phyloP scores from a whole-genome alignment of 2,113 vertebrate genomes.

The Laticauda colubrina region DNA sequence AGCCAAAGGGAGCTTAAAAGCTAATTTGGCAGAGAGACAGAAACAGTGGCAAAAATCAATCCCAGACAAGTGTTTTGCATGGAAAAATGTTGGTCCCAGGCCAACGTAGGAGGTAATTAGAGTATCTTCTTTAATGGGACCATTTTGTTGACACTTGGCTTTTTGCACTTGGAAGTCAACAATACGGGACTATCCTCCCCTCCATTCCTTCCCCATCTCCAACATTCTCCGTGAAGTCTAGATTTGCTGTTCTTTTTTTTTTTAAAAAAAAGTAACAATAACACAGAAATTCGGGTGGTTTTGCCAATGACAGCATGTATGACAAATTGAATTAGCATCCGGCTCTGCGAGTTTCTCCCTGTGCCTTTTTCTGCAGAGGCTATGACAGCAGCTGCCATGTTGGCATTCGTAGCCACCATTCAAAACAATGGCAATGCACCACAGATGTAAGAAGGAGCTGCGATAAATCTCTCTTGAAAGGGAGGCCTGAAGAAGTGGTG shows the following conservation, averaged over 20 bases:
- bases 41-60: not conserved
- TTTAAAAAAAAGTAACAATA: not conserved
- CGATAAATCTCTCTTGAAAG: not conserved
- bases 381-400: not conserved
- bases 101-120: not conserved
- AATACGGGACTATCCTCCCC: not conserved
- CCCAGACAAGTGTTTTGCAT: not conserved
- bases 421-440: not conserved
- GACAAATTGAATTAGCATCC: conserved; percentile 16
- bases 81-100: not conserved
- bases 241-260: not conserved
- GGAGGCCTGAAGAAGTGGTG: not conserved
- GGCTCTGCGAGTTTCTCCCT: not conserved
- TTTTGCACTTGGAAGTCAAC: too few species aligned
- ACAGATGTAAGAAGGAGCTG: not conserved
- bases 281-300: not conserved
- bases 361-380: not conserved
- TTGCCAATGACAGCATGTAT: not conserved
- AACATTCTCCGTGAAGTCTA: not conserved
- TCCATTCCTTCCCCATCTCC: not conserved
- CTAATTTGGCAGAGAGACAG: not conserved
- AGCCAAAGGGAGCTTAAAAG: not conserved
- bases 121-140: not conserved
- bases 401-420: not conserved
- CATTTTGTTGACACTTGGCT: not conserved